A percentile compares a stretch with the other conserved stretches of the same genome.
Evolutionary conservation across 2,113 vertebrate species (phyloP).

Genomic region (Neolamprologus ventralis): DNA sequence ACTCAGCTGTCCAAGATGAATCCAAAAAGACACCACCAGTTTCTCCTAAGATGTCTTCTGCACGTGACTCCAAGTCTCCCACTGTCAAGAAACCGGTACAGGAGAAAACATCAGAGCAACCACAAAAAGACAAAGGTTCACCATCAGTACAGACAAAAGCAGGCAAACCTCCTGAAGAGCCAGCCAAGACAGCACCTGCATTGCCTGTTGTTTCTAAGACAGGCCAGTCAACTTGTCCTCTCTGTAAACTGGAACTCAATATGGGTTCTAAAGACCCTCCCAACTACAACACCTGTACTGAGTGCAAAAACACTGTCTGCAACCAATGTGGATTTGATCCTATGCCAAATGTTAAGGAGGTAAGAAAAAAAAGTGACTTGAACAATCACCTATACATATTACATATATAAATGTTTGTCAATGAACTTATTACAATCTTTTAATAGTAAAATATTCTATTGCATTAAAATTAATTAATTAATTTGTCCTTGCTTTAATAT

Average conservation of each 20-base stretch:
- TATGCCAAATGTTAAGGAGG: slow-evolving; percentile 84
- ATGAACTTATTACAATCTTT: neutral
- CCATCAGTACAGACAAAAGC: slow-evolving; percentile 26
- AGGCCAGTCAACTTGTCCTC: slow-evolving; percentile 68
- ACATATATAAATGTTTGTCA: neutral
- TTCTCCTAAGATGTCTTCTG: slow-evolving; percentile 48
- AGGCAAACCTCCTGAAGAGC: slow-evolving; percentile 31
- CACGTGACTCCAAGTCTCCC: slow-evolving; percentile 24
- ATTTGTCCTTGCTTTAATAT: neutral
- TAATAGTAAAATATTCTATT: neutral
- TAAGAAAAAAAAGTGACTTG: slow-evolving; percentile 16
- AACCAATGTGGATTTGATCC: slow-evolving; percentile 97
- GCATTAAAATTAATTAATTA: neutral
- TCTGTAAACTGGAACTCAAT: slow-evolving; percentile 87
- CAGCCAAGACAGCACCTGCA: slow-evolving; percentile 14
- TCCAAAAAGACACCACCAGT: slow-evolving; percentile 46
- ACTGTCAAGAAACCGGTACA: slow-evolving; percentile 35
- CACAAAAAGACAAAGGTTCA: slow-evolving; percentile 53
- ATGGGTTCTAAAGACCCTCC: slow-evolving; percentile 77
- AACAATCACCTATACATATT: neutral
- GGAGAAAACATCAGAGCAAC: slow-evolving; percentile 49
- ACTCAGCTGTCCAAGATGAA: slow-evolving; percentile 65
- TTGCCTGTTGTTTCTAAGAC: slow-evolving; percentile 10
- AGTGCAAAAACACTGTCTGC: slow-evolving; percentile 86
- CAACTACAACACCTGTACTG: slow-evolving; percentile 87